Base-by-base conservation (phyloP, 1,140 invertebrate species). In the Macrobrachium nipponense region DNA sequence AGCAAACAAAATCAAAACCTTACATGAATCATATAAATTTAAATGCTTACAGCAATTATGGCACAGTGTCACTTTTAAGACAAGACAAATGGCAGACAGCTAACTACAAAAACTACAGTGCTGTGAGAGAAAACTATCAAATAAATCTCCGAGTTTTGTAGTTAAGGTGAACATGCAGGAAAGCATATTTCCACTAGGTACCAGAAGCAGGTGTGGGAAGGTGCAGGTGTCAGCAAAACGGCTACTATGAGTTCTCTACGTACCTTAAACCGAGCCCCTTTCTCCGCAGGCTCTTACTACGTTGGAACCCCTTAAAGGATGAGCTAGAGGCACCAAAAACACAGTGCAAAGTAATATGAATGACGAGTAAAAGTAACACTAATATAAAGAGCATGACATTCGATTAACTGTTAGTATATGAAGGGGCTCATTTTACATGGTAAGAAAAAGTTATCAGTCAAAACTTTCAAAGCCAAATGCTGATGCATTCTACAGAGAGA, bases 201-300 rank as follows among this genome's bases (percentile, higher is more conserved):
- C 14, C 68, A 70, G 36, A 43, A 43, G 68, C 36, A 70, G 23
- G 68, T 70, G 36, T 14, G 20, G 36, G 15, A 70, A 27, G 20
- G 23, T 23, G 68, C 17, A 51, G 18, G 5, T 44, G 43, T 76
- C 43, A 43, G 14, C 44, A 44, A 51, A 36, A 18, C 15, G 27
- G 14, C 17, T 78, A 20, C 15, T 68, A 44, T 14, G 36, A 58
- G 20, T 44, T 23, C 58, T 51, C 58, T 51, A 82, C 80, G 20
- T 82, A 82, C 80, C 80, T 82, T 60, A 70, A 59, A 72, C 80
- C 80, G 58, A 80, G 79, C 66, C 80, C 80, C 36, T 82, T 82
- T 60, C 68, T 70, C 27, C 80, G 80, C 68, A 68, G 80, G 72
- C 80, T 82, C 80, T 82, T 82, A 70, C 80, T 82, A 70, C 80